A percentile compares a stretch with the other conserved stretches of the same genome.
Conservation (phyloP, 2,888 invertebrate genomes). For the Stenoptilia bipunctidactyla region DNA sequence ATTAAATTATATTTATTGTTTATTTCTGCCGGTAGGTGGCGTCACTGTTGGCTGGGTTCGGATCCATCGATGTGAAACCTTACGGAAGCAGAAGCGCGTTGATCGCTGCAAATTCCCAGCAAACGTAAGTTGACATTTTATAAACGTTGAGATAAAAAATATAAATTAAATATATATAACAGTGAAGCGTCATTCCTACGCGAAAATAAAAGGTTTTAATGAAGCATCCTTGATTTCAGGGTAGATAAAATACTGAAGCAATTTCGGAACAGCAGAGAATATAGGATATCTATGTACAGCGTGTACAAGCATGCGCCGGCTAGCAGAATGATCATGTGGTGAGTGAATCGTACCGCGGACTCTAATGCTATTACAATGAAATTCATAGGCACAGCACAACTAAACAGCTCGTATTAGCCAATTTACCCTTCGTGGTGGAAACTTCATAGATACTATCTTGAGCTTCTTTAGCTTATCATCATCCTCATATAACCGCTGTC, state of each 20-base stretch:
- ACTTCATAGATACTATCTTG: no score
- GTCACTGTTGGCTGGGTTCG: constrained; percentile 68
- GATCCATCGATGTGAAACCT: constrained; percentile 74
- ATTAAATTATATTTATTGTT: constrained; percentile 12
- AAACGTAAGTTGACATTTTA: constrained; percentile 59
- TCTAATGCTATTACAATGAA: no score
- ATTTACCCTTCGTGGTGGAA: no score
- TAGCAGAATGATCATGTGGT: constrained; percentile 41
- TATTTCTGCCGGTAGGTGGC: constrained; percentile 54
- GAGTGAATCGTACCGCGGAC: no score
- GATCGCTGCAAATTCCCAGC: constrained; percentile 72
- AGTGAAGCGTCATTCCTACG: neutral
- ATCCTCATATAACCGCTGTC: no score
- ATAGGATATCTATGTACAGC: constrained; percentile 38
- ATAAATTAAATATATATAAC: neutral
- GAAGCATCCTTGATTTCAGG: constrained; percentile 28
- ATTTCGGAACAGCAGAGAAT: constrained; percentile 36
- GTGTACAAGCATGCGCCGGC: constrained; percentile 31
- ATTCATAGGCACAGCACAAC: no score
- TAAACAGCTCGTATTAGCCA: no score
- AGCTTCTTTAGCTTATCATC: no score
- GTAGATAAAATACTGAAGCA: constrained; percentile 41
- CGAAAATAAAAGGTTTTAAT: neutral
- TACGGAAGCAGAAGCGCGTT: constrained; percentile 63
- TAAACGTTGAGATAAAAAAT: neutral